A percentile compares a stretch with the other conserved stretches of the same genome.
These are phyloP conservation scores for Hydrotaea diabolus DNA, from an alignment of 2,888 invertebrate genomes.

Conservation along the genomic window DNA sequence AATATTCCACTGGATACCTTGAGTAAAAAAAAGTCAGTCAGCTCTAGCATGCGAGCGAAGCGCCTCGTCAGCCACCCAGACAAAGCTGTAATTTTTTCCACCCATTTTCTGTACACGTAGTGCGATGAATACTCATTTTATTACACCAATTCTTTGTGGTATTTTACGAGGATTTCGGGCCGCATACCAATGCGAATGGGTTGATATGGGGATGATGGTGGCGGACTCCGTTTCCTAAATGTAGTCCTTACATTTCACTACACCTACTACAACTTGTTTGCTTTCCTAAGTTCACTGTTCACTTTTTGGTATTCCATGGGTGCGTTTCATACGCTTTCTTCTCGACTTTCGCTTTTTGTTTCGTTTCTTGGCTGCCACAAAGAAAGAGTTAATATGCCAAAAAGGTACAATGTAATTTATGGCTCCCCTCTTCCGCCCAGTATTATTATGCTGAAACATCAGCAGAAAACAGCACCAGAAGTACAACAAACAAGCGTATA, in stretches of 20 bases:
- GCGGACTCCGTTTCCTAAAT: too few species aligned
- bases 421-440: not conserved
- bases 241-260: not conserved
- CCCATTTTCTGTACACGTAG: too few species aligned
- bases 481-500: not conserved
- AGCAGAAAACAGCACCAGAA: not conserved
- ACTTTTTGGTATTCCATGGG: not conserved
- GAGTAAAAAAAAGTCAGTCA: not conserved
- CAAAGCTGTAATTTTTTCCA: not conserved
- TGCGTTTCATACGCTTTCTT: not conserved
- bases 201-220: too few species aligned
- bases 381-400: not conserved
- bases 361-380: not conserved
- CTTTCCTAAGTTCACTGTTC: not conserved
- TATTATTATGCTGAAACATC: not conserved
- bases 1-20: not conserved
- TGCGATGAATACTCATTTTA: too few species aligned
- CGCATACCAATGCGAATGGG: too few species aligned
- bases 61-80: not conserved
- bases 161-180: too few species aligned
- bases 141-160: too few species aligned
- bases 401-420: slow-evolving; percentile 21
- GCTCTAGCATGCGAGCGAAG: not conserved
- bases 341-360: too few species aligned
- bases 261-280: not conserved